phyloP scores from a whole-genome alignment of 2,888 invertebrate species.

The Crematogaster levior region DNA sequence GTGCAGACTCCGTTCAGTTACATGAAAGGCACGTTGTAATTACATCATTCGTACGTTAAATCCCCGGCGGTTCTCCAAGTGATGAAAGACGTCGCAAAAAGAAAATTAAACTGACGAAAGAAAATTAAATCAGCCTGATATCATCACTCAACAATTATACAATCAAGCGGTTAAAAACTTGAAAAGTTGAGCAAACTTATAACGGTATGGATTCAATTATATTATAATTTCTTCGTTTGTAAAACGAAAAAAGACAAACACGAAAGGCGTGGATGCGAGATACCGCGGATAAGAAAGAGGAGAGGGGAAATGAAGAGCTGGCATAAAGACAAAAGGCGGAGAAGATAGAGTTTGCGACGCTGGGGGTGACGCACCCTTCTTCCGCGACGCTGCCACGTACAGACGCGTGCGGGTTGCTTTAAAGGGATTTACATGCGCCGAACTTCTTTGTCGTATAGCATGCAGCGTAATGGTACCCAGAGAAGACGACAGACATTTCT shows the following conservation, averaged over 20 bases:
- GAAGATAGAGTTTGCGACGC: constrained; percentile 32
- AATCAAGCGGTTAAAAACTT: background rate
- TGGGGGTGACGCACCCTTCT: constrained; percentile 27
- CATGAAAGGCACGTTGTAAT: constrained; percentile 23
- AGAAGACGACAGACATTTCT: constrained; percentile 29
- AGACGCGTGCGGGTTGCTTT: constrained; percentile 47
- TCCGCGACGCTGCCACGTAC: constrained; percentile 49
- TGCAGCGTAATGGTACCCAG: constrained; percentile 43
- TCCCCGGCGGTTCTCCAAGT: background rate
- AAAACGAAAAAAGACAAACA: background rate
- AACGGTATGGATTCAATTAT: background rate
- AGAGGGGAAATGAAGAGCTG: background rate
- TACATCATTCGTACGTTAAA: constrained; percentile 16
- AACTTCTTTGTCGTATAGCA: constrained; percentile 56
- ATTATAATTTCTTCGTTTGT: background rate
- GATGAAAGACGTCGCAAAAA: background rate
- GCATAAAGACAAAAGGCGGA: constrained; percentile 36
- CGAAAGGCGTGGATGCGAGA: background rate
- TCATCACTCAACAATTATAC: background rate
- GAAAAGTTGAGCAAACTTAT: background rate
- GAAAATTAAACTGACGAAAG: too few relatives aligned
- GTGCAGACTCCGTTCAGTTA: constrained; percentile 42
- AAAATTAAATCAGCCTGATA: background rate
- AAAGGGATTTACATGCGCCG: constrained; percentile 55
- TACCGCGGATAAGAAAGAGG: background rate